phyloP scores from a whole-genome alignment of 1,140 invertebrate species.

The Holotrichia oblita region DNA sequence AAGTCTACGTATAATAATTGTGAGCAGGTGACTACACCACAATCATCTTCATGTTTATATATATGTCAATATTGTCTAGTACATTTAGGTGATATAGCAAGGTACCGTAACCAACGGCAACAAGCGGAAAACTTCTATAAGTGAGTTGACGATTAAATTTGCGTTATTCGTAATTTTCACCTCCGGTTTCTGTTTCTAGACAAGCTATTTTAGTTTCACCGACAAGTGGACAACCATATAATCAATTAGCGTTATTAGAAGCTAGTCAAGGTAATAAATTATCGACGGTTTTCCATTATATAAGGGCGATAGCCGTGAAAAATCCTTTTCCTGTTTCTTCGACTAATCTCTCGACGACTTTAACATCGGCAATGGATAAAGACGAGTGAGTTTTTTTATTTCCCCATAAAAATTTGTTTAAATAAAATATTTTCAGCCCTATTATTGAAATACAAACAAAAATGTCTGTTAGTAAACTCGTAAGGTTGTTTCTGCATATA shows the following conservation, averaged over 20 bases:
- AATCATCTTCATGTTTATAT: conserved; percentile 80
- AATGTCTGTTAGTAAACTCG: conserved; percentile 74
- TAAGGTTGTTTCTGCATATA: conserved; percentile 74
- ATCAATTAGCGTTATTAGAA: conserved; percentile 84
- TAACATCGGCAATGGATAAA: conserved; percentile 67
- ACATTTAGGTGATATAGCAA: conserved; percentile 85
- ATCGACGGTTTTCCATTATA: conserved; percentile 85
- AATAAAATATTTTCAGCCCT: conserved; percentile 54
- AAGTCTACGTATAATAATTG: conserved; percentile 43
- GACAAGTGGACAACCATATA: conserved; percentile 87
- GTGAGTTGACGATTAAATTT: conserved; percentile 58
- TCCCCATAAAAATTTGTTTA: background rate
- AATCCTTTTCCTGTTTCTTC: conserved; percentile 84
- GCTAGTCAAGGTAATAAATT: conserved; percentile 83
- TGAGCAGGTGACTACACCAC: conserved; percentile 63
- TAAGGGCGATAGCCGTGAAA: conserved; percentile 80
- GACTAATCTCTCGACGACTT: conserved; percentile 77
- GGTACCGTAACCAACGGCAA: conserved; percentile 81
- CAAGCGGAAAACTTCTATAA: conserved; percentile 85
- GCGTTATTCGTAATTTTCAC: conserved; percentile 21
- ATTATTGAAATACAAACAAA: conserved; percentile 67
- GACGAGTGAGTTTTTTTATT: conserved; percentile 55
- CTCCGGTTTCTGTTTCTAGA: conserved; percentile 63
- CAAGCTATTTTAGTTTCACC: conserved; percentile 84
- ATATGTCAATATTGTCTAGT: conserved; percentile 88